These are phyloP conservation scores for Aplysina aerophoba DNA, from an alignment of 37 sponge, comb jelly and placozoan species.

Conservation along the genomic window DNA sequence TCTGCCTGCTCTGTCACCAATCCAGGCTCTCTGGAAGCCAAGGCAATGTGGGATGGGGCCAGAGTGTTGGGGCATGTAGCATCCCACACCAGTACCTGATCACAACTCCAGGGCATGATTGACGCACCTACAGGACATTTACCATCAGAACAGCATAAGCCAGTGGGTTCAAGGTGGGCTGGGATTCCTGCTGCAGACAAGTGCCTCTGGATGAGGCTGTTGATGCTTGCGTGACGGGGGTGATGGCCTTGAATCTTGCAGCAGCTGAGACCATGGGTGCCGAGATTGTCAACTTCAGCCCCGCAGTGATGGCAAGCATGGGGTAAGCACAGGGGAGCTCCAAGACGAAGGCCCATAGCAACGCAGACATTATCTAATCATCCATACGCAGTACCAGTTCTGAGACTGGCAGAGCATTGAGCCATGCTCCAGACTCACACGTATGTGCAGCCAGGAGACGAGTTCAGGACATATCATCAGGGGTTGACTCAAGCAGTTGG, in stretches of 20 bases:
- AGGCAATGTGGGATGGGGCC: background rate
- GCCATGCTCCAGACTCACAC: conserved; percentile 30
- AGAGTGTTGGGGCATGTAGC: conserved; percentile 23
- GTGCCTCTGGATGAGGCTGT: conserved; percentile 31
- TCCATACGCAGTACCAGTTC: background rate
- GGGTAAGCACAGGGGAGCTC: conserved; percentile 33
- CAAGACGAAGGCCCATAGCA: conserved; percentile 49
- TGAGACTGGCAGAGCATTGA: conserved; percentile 28
- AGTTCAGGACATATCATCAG: conserved; percentile 9
- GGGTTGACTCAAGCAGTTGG: background rate
- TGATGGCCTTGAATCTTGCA: conserved; percentile 22
- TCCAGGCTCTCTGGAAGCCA: background rate
- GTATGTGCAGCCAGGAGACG: conserved; percentile 1
- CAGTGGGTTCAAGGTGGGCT: conserved; percentile 36
- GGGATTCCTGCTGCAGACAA: conserved; percentile 37
- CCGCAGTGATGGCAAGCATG: conserved; percentile 53
- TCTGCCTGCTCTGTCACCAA: background rate
- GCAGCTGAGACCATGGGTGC: conserved; percentile 36
- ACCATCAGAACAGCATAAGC: conserved; percentile 32
- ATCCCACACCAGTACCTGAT: background rate
- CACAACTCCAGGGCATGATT: conserved; percentile 41
- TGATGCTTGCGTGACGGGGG: conserved; percentile 32
- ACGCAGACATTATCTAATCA: conserved; percentile 22
- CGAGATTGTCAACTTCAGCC: conserved; percentile 18
- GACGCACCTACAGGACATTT: conserved; percentile 41